Percentiles rank a stretch among this genome's conserved stretches.
phyloP scores from a whole-genome alignment of 2,888 invertebrate species.

The Oxystoma pomonae region DNA sequence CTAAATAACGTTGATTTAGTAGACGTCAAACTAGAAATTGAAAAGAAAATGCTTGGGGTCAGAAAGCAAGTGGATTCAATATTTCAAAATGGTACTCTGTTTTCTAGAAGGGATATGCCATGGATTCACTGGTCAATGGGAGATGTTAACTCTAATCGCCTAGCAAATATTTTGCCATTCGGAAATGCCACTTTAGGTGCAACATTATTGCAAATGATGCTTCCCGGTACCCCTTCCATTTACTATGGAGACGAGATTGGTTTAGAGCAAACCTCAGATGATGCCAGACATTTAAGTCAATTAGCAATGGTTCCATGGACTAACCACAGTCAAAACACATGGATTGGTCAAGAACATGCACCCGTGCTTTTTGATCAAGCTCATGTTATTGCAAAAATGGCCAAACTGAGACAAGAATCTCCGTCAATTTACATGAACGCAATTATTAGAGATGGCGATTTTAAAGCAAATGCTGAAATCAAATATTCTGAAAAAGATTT shows the following conservation, averaged over 20 bases:
- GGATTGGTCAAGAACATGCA: constrained; percentile 57
- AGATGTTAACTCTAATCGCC: constrained; percentile 57
- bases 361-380: constrained; percentile 52
- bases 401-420: constrained; percentile 56
- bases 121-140: constrained; percentile 82
- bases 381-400: constrained; percentile 57
- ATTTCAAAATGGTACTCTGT: constrained; percentile 54
- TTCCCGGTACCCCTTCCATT: constrained; percentile 83
- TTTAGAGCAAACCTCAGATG: constrained; percentile 57
- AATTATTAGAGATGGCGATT: constrained; percentile 61
- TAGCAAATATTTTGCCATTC: constrained; percentile 54
- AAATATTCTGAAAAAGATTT: constrained; percentile 59
- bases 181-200: constrained; percentile 65
- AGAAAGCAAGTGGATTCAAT: constrained; percentile 57
- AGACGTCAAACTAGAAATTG: constrained; percentile 58
- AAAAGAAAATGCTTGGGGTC: constrained; percentile 52
- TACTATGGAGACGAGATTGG: constrained; percentile 93
- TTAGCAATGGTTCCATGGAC: constrained; percentile 67
- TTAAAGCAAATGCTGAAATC: constrained; percentile 64
- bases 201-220: constrained; percentile 69
- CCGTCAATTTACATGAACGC: constrained; percentile 72
- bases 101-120: constrained; percentile 58
- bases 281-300: constrained; percentile 62
- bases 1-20: constrained; percentile 66
- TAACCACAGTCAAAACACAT: constrained; percentile 53